Base-by-base conservation (phyloP, 2,113 vertebrate species). In the Ictalurus furcatus region DNA sequence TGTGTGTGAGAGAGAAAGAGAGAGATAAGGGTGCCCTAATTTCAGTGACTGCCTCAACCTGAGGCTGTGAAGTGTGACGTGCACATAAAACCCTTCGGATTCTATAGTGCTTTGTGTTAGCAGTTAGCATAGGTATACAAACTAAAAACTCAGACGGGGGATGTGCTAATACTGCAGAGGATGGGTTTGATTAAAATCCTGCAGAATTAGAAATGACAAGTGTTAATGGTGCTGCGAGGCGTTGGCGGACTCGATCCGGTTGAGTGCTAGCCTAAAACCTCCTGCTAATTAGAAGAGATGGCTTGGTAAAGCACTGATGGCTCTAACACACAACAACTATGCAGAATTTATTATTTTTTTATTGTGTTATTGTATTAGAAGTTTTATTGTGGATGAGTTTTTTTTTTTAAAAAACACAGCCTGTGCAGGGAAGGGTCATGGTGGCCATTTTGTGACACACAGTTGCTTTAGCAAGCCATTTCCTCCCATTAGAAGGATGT, bases 201-300 rank as follows among this genome's bases (percentile, higher is more conserved):
- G 54, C 21, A 2, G 80, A 59, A 82, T 82, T 82, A 37, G 56
- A 82, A 82, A 82, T 37, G 80, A 82, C 80, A 82, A 82, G 80
- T 82, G 80, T 82, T 34, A 82, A 82, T 59, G 30, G 80, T 59
- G 7, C 56, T 17, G 56, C 5, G 80, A 82, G 80, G 80, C 37
- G 30, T 82, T 37, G 80, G 80, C 30, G 17, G 80, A 82, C 80
- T 82, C 30, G 80, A 59, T 37, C 16, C 56, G 17, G n/a, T 82
- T 58, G 80, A 59, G 54, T 19, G 19, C 54, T 82, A 82, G 80
- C 56, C 56, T 82, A 58, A 37, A 82, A 59, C 30, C 21, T 23
- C n/a, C 56, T 23, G 80, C n/a, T 59, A 81, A 81, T 81, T 14
- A 9, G 52, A 56, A 13, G 78, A 19, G 56, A 59, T 30, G 19